Conservation (phyloP, 1,140 invertebrate species). For the Drosophila jambulina region DNA sequence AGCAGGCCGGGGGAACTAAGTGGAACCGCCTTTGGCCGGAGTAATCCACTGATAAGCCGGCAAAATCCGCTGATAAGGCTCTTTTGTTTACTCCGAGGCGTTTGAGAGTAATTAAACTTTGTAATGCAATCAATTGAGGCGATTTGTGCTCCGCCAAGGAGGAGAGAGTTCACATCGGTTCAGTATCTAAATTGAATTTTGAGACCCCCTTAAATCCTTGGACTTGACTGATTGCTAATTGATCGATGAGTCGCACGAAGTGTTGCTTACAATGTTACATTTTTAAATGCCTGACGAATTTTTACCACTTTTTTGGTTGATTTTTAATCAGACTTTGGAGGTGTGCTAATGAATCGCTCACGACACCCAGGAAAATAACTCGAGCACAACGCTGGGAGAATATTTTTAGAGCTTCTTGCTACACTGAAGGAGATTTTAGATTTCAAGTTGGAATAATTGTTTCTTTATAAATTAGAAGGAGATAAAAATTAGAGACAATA, state of each 20-base stretch:
- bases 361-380: conserved; percentile 29
- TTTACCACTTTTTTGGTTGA: conserved; percentile 13
- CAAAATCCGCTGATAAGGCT: conserved; percentile 61
- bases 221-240: conserved; percentile 58
- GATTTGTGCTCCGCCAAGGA: background rate
- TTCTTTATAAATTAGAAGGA: background rate
- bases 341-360: conserved; percentile 64
- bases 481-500: too few relatives aligned
- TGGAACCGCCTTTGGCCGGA: conserved; percentile 54
- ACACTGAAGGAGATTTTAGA: background rate
- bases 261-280: conserved; percentile 37
- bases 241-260: conserved; percentile 17
- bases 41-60: conserved; percentile 49
- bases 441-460: background rate
- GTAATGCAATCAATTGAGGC: conserved; percentile 45
- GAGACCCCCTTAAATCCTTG: conserved; percentile 17
- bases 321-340: conserved; percentile 39
- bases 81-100: conserved; percentile 33
- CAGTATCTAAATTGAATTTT: conserved; percentile 60
- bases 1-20: conserved; percentile 49
- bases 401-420: conserved; percentile 58
- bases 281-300: conserved; percentile 40
- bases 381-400: conserved; percentile 23
- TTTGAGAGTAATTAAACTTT: conserved; percentile 61
- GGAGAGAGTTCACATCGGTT: conserved; percentile 21